Evolutionary conservation across 2,113 vertebrate genomes (phyloP), one percentile per base, ranked within the genome.

Genomic region (Glareola pratincola): DNA sequence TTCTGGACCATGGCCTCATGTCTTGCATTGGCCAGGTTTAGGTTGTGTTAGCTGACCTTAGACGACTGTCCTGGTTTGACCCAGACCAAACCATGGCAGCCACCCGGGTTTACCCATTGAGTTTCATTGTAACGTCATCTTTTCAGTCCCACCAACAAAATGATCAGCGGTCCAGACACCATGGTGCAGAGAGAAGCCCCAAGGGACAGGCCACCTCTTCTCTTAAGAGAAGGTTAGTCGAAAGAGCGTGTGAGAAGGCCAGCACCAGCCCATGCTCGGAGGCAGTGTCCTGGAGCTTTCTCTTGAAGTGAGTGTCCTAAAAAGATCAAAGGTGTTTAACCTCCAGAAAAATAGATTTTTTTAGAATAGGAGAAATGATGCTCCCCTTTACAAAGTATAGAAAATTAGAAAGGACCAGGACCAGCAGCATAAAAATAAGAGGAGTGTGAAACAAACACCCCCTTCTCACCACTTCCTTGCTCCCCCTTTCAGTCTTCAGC

Each of bases 261-360:
- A 39, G 32, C 1, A 3, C 41, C 76, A 51, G 20, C 12, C 24
- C 2, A 0, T 27, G 72, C 78, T 66, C 1, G 2, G 57, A 66
- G 51, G 45, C 0, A 1, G 4, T 54, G 57, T 84, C 21, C 37
- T 72, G 66, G 43, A 41, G 34, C 41, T 76, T 63, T 59, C 30
- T 71, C 17, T 53, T 76, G 27, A 50, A 64, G 29, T 22, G 54
- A 39, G 43, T 48, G 71, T 48, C n/a, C 56, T 71, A 27, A 39
- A 76, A 57, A 57, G 41, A 27, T 34, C n/a, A 67, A 27, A 54
- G 16, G 16, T 60, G 39, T 54, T 91, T 54, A 48, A 41, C 7
- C 27, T 73, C 47, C 51, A 37, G 22, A 45, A 86, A 13, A 21
- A 37, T 51, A 82, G 29, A 24, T 71, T 71, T 76, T 59, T 15